Evolutionary conservation across 2,797 vertebrate species (phyloP).

Genomic region (Eremophila alpestris): DNA sequence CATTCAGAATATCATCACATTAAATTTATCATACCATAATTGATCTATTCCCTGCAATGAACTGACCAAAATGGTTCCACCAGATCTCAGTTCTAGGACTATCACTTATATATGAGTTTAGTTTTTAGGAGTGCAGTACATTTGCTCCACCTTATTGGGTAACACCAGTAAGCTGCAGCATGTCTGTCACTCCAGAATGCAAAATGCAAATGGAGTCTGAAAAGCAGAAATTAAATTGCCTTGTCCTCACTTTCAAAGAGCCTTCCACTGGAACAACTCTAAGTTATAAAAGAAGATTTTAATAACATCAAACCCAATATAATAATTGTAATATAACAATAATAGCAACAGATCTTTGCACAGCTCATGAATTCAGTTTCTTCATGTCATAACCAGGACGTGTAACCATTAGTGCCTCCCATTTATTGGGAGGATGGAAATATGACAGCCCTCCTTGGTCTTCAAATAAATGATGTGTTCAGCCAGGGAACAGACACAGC

Average conservation of each 20-base stretch:
- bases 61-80: neutral
- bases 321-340: neutral
- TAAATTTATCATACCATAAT: neutral
- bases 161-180: neutral
- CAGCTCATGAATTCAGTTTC: neutral
- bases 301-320: neutral
- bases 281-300: neutral
- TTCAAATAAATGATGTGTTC: neutral
- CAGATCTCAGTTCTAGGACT: neutral
- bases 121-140: neutral
- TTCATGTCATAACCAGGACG: neutral
- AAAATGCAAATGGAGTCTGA: neutral
- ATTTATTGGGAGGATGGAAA: neutral
- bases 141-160: neutral
- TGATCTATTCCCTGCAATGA: neutral
- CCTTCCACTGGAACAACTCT: neutral
- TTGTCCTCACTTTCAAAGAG: neutral
- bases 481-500: neutral
- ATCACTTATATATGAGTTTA: rapidly evolving
- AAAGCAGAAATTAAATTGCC: neutral
- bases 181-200: neutral
- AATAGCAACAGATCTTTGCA: neutral
- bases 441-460: neutral
- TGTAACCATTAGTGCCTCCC: neutral
- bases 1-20: neutral